Evolutionary conservation across 2,797 vertebrate genomes (phyloP).

Genomic region (Diplodus sargus): DNA sequence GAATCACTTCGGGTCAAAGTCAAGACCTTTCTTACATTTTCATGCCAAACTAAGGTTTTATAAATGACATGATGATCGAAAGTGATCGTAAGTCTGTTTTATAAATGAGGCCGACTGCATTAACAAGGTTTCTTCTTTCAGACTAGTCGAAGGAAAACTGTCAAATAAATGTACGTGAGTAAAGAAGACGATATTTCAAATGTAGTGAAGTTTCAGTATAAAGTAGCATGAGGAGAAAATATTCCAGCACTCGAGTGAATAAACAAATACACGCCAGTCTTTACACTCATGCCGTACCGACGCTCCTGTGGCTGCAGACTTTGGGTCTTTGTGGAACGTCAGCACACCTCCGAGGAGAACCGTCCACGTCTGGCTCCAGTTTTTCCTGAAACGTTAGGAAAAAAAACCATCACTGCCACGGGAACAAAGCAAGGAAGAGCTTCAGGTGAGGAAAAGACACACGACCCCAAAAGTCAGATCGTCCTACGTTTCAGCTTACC

Average conservation of each 20-base stretch:
- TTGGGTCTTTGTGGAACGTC: slow-evolving; percentile 96
- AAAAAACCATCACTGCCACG: neutral
- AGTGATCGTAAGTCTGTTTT: too few species aligned
- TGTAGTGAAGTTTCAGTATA: neutral
- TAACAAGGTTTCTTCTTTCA: too few species aligned
- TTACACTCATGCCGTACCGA: slow-evolving; percentile 77
- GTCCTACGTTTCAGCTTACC: slow-evolving; percentile 79
- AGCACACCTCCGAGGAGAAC: slow-evolving; percentile 92
- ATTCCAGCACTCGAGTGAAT: neutral
- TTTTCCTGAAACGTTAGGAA: slow-evolving; percentile 84
- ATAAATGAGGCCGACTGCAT: too few species aligned
- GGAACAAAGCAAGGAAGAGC: slow-evolving; percentile 40
- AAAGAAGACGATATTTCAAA: neutral
- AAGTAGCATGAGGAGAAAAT: neutral
- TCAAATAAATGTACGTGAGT: neutral
- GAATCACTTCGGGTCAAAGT: too few species aligned
- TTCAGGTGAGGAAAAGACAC: neutral
- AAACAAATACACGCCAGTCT: neutral
- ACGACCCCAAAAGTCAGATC: neutral
- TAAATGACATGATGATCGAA: too few species aligned
- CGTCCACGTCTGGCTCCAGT: slow-evolving; percentile 95
- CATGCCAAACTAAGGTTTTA: too few species aligned
- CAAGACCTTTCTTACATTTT: too few species aligned
- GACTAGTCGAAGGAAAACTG: too few species aligned
- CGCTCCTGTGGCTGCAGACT: slow-evolving; percentile 82